Evolutionary conservation across 2,888 invertebrate genomes (phyloP).

Genomic region (Pheosia gnoma): DNA sequence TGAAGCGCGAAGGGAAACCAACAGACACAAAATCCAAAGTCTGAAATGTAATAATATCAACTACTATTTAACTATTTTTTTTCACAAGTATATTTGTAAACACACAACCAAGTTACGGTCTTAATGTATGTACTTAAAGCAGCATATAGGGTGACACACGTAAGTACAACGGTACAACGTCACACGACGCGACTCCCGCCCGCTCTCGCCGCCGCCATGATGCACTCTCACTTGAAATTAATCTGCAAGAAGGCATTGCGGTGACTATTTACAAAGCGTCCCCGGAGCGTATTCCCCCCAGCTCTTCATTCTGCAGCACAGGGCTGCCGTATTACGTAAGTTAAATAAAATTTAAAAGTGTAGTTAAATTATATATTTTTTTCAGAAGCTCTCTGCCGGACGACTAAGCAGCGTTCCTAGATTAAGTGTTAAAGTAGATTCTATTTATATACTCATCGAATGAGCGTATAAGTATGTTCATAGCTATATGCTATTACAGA

Average conservation of each 20-base stretch:
- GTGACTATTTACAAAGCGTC: conserved; percentile 78
- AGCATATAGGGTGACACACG: not conserved
- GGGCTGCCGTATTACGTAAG: conserved; percentile 45
- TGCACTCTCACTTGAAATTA: conserved; percentile 77
- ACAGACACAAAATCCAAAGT: no score
- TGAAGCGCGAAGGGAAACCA: no score
- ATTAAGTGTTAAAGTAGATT: no score
- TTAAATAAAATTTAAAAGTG: not conserved
- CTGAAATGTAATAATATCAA: no score
- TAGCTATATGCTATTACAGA: no score
- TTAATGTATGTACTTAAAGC: no score
- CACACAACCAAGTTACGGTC: no score
- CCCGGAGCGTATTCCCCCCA: conserved; percentile 57
- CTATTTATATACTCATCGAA: no score
- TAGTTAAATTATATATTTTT: not conserved
- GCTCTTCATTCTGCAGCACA: conserved; percentile 63
- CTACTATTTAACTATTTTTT: no score
- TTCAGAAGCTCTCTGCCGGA: not conserved
- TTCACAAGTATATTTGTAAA: no score
- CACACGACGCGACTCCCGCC: conserved; percentile 7
- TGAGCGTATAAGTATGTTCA: no score
- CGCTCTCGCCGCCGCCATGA: conserved; percentile 50
- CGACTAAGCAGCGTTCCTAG: no score
- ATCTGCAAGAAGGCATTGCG: conserved; percentile 76
- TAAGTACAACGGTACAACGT: not conserved